Base-by-base conservation (phyloP, 2,797 vertebrate species). In the Peromyscus eremicus region DNA sequence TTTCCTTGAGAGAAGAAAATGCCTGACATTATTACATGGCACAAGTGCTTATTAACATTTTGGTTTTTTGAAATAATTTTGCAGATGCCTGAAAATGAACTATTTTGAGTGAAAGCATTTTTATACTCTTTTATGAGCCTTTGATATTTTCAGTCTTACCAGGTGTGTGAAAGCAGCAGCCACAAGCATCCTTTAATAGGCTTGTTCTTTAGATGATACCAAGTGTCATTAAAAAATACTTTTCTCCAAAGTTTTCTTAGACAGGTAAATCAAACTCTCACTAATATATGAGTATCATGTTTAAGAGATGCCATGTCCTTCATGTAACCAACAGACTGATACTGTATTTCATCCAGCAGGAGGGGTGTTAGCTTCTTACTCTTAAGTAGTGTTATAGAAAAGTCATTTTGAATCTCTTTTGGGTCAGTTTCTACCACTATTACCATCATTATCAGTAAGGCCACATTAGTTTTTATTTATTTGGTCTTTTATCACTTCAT, bases 1-100 rank as follows among this genome's bases (percentile, higher is more conserved):
- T 99, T 99, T 95, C 99, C 99, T 99, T 97, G 96, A 97, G 91
- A 97, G 62, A 95, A 97, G 83, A 96, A 97, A 60, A 97, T 71
- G 85, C 77, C 68, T 97, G 91, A 52, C 34, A 75, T 96, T 52
- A 97, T 97, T 95, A 98, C 2, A 29, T 25, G 68, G 76, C 89
- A 27, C 89, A 81, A 68, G 76, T 80, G 40, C 46, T 91, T 91
- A 49, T 79, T 64, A 88, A 89, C 55, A 37, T 75, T 32, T 43
- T 52, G 19, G 34, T 64, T 95, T 94, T 83, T 94, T 75, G 82
- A 91, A 82, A 88, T 66, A 43, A 66, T 92, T 62, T 76, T 84
- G 73, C 76, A 91, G 86, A 92, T 96, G 75, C 68, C 89, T 85
- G 89, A 96, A 94, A 92, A 96, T 85, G 79, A 95, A 68, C 80